Evolutionary conservation across 2,888 invertebrate genomes (phyloP).

Genomic region (Ommatoiulus sabulosus): DNA sequence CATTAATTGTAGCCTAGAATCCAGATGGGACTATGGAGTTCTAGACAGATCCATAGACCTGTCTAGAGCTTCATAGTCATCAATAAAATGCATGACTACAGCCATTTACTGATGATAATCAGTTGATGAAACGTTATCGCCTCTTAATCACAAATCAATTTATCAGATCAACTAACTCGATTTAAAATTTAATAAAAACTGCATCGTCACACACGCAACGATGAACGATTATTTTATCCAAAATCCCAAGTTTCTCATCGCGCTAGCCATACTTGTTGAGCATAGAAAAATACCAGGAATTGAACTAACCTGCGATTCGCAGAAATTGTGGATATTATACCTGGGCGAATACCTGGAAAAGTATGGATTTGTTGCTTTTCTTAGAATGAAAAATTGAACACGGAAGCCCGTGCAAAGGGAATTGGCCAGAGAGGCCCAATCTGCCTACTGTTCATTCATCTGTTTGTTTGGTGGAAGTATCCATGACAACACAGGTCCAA

Average conservation of each 20-base stretch:
- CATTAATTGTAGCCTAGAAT: not conserved
- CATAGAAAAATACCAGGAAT: not conserved
- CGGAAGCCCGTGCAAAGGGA: not conserved
- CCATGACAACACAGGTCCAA: constrained; percentile 45
- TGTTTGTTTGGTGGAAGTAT: constrained; percentile 25
- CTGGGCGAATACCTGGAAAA: not conserved
- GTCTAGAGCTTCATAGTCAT: too few relatives aligned
- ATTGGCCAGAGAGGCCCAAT: not conserved
- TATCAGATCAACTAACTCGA: too few relatives aligned
- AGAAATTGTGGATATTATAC: not conserved
- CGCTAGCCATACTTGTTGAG: too few relatives aligned
- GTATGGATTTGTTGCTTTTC: not conserved
- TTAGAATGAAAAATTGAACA: not conserved
- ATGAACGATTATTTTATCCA: too few relatives aligned
- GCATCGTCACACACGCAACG: too few relatives aligned
- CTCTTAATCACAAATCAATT: too few relatives aligned
- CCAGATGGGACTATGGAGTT: too few relatives aligned
- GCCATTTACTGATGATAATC: not conserved
- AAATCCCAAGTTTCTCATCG: too few relatives aligned
- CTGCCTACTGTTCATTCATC: constrained; percentile 47
- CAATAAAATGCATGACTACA: too few relatives aligned
- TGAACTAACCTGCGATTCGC: not conserved
- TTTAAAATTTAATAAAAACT: too few relatives aligned
- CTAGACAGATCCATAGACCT: too few relatives aligned
- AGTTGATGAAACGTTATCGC: not conserved